These are phyloP conservation scores for Lepidocolaptes lacrymiger DNA, from an alignment of 2,797 vertebrate genomes.

Conservation along the genomic window DNA sequence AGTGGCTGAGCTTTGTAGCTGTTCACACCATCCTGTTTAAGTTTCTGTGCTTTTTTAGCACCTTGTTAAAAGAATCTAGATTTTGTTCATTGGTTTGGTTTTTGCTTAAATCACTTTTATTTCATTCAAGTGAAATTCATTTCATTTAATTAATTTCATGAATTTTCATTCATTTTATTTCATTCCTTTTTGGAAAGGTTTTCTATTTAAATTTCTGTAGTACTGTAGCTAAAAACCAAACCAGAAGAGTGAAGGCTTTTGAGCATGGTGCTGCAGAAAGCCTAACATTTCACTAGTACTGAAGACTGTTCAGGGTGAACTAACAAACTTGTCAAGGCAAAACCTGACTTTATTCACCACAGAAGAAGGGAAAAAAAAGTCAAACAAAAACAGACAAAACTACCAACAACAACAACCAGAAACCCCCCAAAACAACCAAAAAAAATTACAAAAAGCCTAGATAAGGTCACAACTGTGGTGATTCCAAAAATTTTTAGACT, in stretches of 20 bases:
- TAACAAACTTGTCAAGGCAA: background rate
- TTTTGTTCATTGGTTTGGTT: no score
- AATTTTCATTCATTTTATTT: no score
- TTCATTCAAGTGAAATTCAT: background rate
- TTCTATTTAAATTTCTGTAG: background rate
- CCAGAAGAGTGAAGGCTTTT: background rate
- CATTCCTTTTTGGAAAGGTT: background rate
- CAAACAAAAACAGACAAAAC: background rate
- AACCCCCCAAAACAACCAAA: background rate
- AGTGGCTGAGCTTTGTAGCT: background rate
- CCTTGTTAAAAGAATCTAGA: background rate
- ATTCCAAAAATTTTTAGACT: background rate
- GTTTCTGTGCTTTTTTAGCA: background rate
- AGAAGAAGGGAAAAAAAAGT: background rate
- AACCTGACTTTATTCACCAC: background rate
- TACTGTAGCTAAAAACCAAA: background rate
- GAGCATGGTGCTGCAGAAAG: background rate
- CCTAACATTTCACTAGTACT: background rate
- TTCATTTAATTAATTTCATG: no score
- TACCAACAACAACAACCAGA: background rate
- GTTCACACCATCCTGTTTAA: background rate
- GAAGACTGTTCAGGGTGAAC: background rate
- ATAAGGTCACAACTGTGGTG: background rate
- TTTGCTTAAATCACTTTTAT: background rate
- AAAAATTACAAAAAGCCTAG: background rate